Evolutionary conservation across 2,888 invertebrate species (phyloP).

Genomic region (Thecophora atra): DNA sequence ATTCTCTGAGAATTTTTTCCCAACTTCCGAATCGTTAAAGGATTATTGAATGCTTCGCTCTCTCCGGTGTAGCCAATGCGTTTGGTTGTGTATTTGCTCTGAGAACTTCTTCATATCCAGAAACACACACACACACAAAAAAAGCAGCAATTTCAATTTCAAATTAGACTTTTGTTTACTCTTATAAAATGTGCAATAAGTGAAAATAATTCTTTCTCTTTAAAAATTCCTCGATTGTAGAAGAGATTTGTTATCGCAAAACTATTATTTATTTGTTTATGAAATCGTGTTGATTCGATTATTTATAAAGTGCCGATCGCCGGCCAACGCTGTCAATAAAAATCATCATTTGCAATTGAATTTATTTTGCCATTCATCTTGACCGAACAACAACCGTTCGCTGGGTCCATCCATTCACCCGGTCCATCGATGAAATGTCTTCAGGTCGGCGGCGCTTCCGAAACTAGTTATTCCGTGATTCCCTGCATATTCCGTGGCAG

Average conservation of each 20-base stretch:
- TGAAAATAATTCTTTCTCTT: too few species aligned
- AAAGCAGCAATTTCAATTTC: too few species aligned
- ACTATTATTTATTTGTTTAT: slow-evolving; percentile 5
- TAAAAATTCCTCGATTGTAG: too few species aligned
- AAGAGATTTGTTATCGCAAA: not conserved
- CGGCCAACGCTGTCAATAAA: not conserved
- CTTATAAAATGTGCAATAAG: too few species aligned
- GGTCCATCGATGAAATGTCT: not conserved
- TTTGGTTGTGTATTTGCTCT: too few species aligned
- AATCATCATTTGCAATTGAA: slow-evolving; percentile 14
- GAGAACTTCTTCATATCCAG: too few species aligned
- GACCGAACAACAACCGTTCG: not conserved
- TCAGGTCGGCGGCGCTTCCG: slow-evolving; percentile 15
- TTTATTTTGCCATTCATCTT: slow-evolving; percentile 20
- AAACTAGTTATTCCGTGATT: slow-evolving; percentile 17
- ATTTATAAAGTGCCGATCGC: not conserved
- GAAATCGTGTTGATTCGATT: not conserved
- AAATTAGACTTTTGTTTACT: too few species aligned
- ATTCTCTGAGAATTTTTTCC: too few species aligned
- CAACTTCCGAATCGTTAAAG: too few species aligned
- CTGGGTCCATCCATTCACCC: slow-evolving; percentile 7
- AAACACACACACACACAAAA: too few species aligned
- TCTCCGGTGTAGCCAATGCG: too few species aligned
- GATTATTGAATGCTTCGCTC: too few species aligned
- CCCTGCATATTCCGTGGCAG: not conserved